These are phyloP conservation scores for Acanthochromis polyacanthus DNA, from an alignment of 2,113 vertebrate genomes.

Conservation along the genomic window DNA sequence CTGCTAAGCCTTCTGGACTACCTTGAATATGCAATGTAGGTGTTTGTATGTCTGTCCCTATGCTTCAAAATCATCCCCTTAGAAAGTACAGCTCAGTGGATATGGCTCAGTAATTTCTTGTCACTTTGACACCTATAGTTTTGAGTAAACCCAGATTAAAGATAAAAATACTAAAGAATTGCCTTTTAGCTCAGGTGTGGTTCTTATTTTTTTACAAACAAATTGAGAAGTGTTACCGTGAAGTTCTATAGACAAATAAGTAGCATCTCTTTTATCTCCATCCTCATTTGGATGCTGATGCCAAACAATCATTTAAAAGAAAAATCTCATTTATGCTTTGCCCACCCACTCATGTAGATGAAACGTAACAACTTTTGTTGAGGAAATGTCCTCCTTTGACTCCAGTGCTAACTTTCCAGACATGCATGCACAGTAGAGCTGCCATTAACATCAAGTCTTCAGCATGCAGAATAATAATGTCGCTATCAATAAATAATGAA, in stretches of 20 bases:
- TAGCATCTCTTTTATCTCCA: neutral
- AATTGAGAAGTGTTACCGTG: too few species aligned
- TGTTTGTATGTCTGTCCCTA: slow-evolving; percentile 13
- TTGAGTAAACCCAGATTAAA: neutral
- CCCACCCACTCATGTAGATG: neutral
- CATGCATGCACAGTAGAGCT: neutral
- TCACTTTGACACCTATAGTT: neutral
- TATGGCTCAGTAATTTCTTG: neutral
- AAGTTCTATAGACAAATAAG: too few species aligned
- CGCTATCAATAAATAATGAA: slow-evolving; percentile 63
- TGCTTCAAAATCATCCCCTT: slow-evolving; percentile 4
- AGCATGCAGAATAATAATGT: slow-evolving; percentile 63
- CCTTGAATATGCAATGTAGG: slow-evolving; percentile 31
- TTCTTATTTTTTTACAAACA: too few species aligned
- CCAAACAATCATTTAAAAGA: neutral
- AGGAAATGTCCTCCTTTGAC: neutral
- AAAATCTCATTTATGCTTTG: neutral
- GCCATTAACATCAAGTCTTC: slow-evolving; percentile 25
- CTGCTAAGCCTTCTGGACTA: slow-evolving; percentile 31
- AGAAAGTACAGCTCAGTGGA: neutral
- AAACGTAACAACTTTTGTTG: neutral
- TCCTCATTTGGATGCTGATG: neutral
- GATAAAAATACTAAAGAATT: neutral
- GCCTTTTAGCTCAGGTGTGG: too few species aligned
- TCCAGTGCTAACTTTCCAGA: neutral